These are phyloP conservation scores for Montipora capricornis DNA, from an alignment of 64 coral and sea anemone genomes.

Conservation along the genomic window DNA sequence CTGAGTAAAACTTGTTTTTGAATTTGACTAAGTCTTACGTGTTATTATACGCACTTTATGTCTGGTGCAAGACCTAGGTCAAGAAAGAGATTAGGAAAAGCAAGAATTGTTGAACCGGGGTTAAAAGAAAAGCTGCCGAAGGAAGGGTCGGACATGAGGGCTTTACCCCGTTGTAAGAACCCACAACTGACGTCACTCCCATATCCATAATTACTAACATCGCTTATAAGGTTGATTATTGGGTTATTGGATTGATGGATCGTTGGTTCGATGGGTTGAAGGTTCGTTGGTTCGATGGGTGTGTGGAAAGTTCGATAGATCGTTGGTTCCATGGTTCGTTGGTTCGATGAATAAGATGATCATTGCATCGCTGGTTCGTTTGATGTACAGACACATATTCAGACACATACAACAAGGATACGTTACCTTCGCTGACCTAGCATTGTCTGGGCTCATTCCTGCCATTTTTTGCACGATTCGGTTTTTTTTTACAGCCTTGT, in stretches of 20 bases:
- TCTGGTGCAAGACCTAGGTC: not conserved
- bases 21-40: no score
- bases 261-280: not conserved
- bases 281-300: not conserved
- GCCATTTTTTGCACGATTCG: no score
- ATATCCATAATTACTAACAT: not conserved
- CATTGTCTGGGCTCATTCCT: no score
- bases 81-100: not conserved
- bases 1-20: no score
- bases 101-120: not conserved
- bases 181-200: not conserved
- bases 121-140: not conserved
- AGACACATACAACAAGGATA: not conserved
- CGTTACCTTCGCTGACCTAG: no score
- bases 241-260: not conserved
- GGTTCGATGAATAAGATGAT: not conserved
- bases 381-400: not conserved
- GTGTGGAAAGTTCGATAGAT: not conserved
- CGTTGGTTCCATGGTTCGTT: not conserved
- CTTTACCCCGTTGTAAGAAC: not conserved
- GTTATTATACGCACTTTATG: no score
- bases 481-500: no score
- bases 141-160: not conserved
- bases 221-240: not conserved
- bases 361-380: constrained; percentile 29